Evolutionary conservation across 2,113 vertebrate species (phyloP).

Genomic region (Elachura formosa): DNA sequence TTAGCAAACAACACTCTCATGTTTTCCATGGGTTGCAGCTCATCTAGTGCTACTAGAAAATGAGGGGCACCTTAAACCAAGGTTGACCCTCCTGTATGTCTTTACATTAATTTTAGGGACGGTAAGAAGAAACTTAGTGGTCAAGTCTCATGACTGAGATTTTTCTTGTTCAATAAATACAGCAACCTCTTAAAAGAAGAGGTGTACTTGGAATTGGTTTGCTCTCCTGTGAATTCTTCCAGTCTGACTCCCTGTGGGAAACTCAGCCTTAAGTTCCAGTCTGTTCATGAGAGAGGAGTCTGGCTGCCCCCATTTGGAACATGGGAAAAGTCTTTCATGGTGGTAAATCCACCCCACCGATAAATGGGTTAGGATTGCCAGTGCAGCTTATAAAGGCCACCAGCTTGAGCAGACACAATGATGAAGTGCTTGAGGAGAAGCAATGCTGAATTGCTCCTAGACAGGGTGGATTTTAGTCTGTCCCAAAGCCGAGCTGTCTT

Average conservation of each 20-base stretch:
- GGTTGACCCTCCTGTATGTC: neutral
- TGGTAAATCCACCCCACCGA: neutral
- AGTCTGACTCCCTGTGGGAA: neutral
- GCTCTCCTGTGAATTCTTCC: neutral
- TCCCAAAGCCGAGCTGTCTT: neutral
- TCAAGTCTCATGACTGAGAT: neutral
- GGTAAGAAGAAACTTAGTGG: neutral
- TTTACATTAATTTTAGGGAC: neutral
- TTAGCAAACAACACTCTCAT: neutral
- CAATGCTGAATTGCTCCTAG: neutral
- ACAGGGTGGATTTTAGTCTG: neutral
- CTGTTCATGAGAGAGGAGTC: neutral
- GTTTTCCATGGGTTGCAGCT: neutral
- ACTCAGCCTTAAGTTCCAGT: neutral
- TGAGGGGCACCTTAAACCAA: neutral
- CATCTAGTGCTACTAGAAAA: neutral
- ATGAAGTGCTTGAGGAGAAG: too few relatives aligned
- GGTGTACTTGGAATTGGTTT: fast-evolving
- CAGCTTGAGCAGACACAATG: neutral
- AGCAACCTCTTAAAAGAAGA: neutral
- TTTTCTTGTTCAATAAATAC: neutral
- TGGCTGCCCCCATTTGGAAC: neutral
- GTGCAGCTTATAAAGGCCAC: neutral
- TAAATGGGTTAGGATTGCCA: neutral
- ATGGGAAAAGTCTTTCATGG: neutral